Conservation (phyloP, 2,888 invertebrate species). For the Coelopa pilipes region DNA sequence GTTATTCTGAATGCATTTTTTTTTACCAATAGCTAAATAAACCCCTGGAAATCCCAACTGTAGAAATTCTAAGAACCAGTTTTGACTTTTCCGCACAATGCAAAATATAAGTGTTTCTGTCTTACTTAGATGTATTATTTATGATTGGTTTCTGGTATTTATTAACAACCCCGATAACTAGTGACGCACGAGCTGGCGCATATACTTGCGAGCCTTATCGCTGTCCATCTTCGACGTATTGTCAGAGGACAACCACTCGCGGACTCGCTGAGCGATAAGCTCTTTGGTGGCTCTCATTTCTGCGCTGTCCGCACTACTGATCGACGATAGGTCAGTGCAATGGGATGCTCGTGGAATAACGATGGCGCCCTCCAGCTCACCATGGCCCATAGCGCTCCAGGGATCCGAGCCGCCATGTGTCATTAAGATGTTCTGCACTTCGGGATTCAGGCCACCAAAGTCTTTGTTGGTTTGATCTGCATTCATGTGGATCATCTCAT, state of each 20-base stretch:
- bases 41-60: too few species aligned
- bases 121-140: neutral
- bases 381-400: conserved; percentile 69
- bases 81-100: neutral
- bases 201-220: conserved; percentile 2
- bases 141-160: neutral
- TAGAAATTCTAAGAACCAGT: neutral
- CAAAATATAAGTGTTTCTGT: neutral
- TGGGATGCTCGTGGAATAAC: conserved; percentile 54
- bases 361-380: conserved; percentile 55
- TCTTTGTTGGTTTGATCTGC: conserved; percentile 65
- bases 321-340: conserved; percentile 62
- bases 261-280: conserved; percentile 58
- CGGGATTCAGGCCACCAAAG: conserved; percentile 68
- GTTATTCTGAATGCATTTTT: neutral
- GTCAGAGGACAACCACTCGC: conserved; percentile 52
- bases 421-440: conserved; percentile 57
- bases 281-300: conserved; percentile 60
- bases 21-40: neutral
- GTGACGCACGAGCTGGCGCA: conserved; percentile 18
- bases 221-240: neutral
- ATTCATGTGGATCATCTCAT: conserved; percentile 47
- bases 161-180: conserved; percentile 10
- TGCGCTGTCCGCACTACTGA: conserved; percentile 51
- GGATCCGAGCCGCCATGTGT: conserved; percentile 71